phyloP scores from a whole-genome alignment of 2,888 invertebrate genomes.

The Dynastes grantii region DNA sequence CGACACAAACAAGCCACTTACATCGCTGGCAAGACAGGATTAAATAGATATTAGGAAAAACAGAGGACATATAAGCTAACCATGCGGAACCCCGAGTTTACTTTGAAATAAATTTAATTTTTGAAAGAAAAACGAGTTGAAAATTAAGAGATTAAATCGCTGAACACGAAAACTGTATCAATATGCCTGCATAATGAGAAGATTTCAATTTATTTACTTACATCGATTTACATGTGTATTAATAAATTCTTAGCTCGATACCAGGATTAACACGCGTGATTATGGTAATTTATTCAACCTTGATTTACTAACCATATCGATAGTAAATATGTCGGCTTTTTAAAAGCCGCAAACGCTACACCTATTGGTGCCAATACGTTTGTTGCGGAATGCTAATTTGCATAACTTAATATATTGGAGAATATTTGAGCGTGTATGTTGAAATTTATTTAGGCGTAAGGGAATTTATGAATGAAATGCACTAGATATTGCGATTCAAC shows the following conservation, averaged over 20 bases:
- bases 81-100: conserved; percentile 5
- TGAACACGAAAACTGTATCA: too few species aligned
- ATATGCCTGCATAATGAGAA: too few species aligned
- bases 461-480: neutral
- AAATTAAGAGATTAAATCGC: neutral
- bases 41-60: neutral
- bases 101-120: too few species aligned
- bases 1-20: neutral
- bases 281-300: conserved; percentile 3
- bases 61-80: neutral
- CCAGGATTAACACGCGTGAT: neutral
- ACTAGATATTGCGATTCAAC: neutral
- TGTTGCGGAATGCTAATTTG: conserved; percentile 11
- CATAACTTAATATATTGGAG: conserved; percentile 19
- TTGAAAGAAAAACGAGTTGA: neutral
- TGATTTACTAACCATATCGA: conserved; percentile 4
- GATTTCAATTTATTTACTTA: too few species aligned
- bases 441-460: neutral
- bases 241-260: neutral
- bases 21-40: neutral
- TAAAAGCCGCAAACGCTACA: neutral
- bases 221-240: neutral
- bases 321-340: conserved; percentile 7
- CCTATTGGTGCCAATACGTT: neutral
- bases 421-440: neutral